Evolutionary conservation across 2,888 invertebrate genomes (phyloP).

Genomic region (Drosophila tripunctata): DNA sequence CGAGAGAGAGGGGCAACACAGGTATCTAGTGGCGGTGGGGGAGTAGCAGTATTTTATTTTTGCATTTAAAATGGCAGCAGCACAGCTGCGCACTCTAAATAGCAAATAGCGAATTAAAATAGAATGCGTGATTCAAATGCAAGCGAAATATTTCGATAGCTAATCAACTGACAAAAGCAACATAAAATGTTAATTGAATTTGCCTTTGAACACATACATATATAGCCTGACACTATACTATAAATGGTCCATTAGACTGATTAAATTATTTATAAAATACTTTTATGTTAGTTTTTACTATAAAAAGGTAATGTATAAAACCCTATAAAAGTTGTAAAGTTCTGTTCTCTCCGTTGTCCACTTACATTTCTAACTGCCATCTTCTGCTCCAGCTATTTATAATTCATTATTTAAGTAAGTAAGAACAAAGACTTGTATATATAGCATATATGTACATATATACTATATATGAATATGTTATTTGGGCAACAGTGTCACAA

Average conservation of each 20-base stretch:
- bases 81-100: conserved; percentile 48
- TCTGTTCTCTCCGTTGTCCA: too few species aligned
- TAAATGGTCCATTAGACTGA: background rate
- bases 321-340: too few species aligned
- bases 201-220: background rate
- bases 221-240: background rate
- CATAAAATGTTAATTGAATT: conserved; percentile 36
- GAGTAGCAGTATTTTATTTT: background rate
- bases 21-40: background rate
- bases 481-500: conserved; percentile 20
- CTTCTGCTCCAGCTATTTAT: too few species aligned
- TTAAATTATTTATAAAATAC: background rate
- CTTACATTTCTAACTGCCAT: too few species aligned
- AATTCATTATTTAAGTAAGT: too few species aligned
- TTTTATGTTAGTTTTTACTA: background rate
- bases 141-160: conserved; percentile 30
- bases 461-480: too few species aligned
- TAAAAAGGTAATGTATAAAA: too few species aligned
- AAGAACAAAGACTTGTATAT: too few species aligned
- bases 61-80: conserved; percentile 43
- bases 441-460: too few species aligned
- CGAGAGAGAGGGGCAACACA: background rate
- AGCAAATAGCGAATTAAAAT: conserved; percentile 47
- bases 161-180: conserved; percentile 46
- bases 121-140: conserved; percentile 46